Evolutionary conservation across 2,113 vertebrate species (phyloP).

Genomic region (Labrus mixtus): DNA sequence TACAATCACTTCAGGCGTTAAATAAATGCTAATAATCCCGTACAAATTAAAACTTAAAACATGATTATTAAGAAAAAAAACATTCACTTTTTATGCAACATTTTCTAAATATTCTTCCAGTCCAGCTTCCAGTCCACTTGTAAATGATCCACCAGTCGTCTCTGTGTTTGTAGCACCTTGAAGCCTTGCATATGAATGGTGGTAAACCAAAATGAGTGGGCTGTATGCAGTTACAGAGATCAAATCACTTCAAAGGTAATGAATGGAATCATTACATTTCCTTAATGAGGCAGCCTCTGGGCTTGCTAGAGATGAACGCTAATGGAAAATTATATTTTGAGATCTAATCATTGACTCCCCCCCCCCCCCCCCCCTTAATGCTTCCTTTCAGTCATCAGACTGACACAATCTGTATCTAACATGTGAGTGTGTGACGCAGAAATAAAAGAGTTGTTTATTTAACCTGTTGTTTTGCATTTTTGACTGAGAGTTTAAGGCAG

Average conservation of each 20-base stretch:
- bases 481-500: background rate
- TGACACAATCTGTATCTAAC: background rate
- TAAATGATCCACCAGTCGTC: background rate
- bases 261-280: conserved; percentile 70
- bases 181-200: conserved; percentile 41
- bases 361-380: background rate
- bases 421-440: conserved; percentile 1
- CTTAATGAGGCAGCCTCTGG: conserved; percentile 74
- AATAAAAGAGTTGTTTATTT: background rate
- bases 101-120: too few relatives aligned
- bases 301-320: conserved; percentile 53
- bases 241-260: conserved; percentile 61
- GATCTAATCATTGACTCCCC: conserved; percentile 53
- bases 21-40: too few relatives aligned
- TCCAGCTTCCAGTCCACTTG: background rate
- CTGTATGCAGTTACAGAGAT: conserved; percentile 36
- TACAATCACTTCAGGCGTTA: too few relatives aligned
- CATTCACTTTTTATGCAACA: too few relatives aligned
- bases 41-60: too few relatives aligned
- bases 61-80: too few relatives aligned
- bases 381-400: conserved; percentile 50
- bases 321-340: conserved; percentile 78
- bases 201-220: conserved; percentile 43
- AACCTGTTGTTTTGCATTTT: background rate
- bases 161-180: conserved; percentile 31